phyloP scores from a whole-genome alignment of 2,113 vertebrate species.

The Pachypanchax playfairii region DNA sequence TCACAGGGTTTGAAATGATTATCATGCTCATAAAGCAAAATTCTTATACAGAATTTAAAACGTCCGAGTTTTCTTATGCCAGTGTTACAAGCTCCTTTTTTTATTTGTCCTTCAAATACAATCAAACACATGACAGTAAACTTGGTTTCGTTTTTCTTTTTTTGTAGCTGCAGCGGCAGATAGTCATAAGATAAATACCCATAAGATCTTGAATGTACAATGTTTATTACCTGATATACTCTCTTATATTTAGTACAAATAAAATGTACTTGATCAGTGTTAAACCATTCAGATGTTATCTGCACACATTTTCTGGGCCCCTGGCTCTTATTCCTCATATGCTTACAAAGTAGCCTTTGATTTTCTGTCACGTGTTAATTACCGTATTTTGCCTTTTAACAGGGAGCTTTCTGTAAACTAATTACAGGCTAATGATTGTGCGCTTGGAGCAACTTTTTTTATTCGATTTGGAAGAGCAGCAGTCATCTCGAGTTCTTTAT shows the following conservation, averaged over 20 bases:
- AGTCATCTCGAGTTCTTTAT: slow-evolving; percentile 87
- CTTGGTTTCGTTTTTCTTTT: neutral
- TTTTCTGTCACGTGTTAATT: slow-evolving; percentile 99
- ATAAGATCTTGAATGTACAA: too few species aligned
- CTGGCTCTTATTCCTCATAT: slow-evolving; percentile 94
- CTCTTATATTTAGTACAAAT: slow-evolving; percentile 37
- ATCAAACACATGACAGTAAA: neutral
- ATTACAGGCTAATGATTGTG: slow-evolving; percentile 99
- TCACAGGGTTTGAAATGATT: slow-evolving; percentile 5
- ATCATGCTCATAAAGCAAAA: too few species aligned
- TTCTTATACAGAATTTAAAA: too few species aligned
- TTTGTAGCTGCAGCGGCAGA: neutral
- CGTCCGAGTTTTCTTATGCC: slow-evolving; percentile 1
- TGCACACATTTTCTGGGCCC: slow-evolving; percentile 88
- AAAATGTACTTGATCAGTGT: slow-evolving; percentile 80
- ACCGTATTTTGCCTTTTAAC: slow-evolving; percentile 97
- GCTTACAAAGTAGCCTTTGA: slow-evolving; percentile 98
- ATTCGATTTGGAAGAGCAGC: slow-evolving; percentile 88
- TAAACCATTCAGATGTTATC: slow-evolving; percentile 89
- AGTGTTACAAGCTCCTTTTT: neutral
- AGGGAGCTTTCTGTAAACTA: slow-evolving; percentile 98
- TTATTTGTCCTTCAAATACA: neutral
- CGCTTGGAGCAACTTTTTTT: slow-evolving; percentile 92
- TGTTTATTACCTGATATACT: slow-evolving; percentile 19
- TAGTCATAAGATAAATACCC: too few species aligned